Evolutionary conservation across 2,113 vertebrate genomes (phyloP).

Genomic region (Sylvilagus bachmani): DNA sequence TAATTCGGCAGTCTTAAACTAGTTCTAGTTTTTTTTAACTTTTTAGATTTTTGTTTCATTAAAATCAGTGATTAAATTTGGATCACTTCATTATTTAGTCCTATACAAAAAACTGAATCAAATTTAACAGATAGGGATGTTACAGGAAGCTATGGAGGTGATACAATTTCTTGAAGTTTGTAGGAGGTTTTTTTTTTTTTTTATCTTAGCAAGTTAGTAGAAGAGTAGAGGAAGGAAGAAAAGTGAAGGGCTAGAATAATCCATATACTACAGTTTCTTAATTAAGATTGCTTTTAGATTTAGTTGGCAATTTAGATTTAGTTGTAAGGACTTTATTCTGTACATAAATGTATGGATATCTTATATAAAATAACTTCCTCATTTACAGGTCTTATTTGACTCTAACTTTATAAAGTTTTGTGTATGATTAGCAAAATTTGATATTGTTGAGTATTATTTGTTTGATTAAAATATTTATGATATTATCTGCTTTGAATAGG

Average conservation of each 20-base stretch:
- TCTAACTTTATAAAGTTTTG: conserved; percentile 30
- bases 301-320: background rate
- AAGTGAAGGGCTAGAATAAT: background rate
- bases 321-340: conserved; percentile 20
- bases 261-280: background rate
- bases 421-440: conserved; percentile 4
- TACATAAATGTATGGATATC: background rate
- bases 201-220: background rate
- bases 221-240: background rate
- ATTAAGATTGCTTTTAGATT: conserved; percentile 48
- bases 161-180: conserved; percentile 27
- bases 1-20: background rate
- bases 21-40: background rate
- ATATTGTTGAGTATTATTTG: conserved; percentile 43
- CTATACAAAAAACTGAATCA: conserved; percentile 39
- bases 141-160: background rate
- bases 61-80: conserved; percentile 23
- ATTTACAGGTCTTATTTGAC: conserved; percentile 42
- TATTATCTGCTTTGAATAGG: conserved; percentile 86
- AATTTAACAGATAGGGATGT: background rate
- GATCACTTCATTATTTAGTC: conserved; percentile 40
- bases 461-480: conserved; percentile 46
- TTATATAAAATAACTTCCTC: conserved; percentile 1
- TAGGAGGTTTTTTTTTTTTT: conserved; percentile 47
- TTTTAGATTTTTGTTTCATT: conserved; percentile 39